Percentiles rank a stretch among this genome's conserved stretches.
Conservation (phyloP, 2,113 vertebrate genomes). For the Corvus cornix region DNA sequence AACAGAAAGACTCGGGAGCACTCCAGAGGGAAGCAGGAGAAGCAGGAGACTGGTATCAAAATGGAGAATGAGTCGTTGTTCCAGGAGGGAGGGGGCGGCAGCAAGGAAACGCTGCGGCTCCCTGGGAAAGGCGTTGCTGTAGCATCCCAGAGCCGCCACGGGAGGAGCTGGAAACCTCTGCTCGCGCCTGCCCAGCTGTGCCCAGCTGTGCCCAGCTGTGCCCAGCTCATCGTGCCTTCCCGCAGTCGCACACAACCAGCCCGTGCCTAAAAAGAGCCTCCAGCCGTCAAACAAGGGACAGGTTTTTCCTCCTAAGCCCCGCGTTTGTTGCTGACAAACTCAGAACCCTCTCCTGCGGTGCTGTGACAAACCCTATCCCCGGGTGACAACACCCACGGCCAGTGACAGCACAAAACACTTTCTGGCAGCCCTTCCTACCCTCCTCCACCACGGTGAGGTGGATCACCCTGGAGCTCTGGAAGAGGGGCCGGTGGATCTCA, state of each 20-base stretch:
- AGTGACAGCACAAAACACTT: fast-evolving
- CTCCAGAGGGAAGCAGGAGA: background rate
- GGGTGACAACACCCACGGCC: background rate
- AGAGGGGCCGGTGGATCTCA: constrained; percentile 79
- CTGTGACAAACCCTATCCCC: background rate
- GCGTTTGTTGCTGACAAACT: fast-evolving
- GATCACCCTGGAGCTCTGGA: constrained; percentile 71
- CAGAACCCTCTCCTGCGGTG: background rate
- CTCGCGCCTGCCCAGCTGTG: background rate
- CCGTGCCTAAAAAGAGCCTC: background rate
- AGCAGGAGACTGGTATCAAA: background rate
- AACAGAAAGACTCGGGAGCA: background rate
- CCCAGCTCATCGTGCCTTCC: background rate
- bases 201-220: background rate
- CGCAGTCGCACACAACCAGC: background rate
- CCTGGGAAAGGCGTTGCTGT: background rate
- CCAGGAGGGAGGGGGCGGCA: background rate
- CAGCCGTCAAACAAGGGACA: fast-evolving
- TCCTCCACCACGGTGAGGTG: constrained; percentile 82
- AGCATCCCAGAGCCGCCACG: background rate
- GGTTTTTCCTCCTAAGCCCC: background rate
- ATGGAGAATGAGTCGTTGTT: background rate
- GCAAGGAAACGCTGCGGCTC: background rate
- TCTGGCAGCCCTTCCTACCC: constrained; percentile 70
- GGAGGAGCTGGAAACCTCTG: background rate